phyloP scores from a whole-genome alignment of 2,113 vertebrate species.

The Coptodon bakossiorum region DNA sequence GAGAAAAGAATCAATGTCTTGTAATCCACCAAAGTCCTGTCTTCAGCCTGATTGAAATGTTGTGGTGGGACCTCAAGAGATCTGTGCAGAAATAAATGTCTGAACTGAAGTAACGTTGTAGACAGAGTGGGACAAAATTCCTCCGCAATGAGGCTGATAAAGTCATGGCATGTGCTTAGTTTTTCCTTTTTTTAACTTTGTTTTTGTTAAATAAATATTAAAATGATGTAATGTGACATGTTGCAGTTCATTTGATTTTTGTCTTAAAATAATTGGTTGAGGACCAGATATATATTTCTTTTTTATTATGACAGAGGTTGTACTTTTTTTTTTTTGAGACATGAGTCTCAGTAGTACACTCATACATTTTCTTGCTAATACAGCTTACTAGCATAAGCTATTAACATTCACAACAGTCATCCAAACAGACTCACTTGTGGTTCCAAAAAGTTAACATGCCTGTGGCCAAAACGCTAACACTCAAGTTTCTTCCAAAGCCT shows the following conservation, averaged over 20 bases:
- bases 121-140: neutral
- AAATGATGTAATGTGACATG: neutral
- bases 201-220: neutral
- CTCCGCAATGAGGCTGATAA: neutral
- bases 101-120: neutral
- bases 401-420: neutral
- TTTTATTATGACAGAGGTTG: neutral
- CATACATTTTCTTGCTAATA: neutral
- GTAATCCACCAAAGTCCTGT: neutral
- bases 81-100: neutral
- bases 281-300: rapidly evolving
- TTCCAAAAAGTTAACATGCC: neutral
- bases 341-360: neutral
- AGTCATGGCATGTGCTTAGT: neutral
- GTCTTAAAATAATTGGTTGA: neutral
- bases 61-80: neutral
- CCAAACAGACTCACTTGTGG: neutral
- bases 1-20: neutral
- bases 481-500: neutral
- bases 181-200: neutral
- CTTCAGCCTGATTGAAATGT: neutral
- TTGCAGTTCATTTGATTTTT: rapidly evolving
- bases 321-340: neutral
- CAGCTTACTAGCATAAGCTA: neutral
- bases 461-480: neutral